Evolutionary conservation across 2,888 invertebrate species (phyloP).

Genomic region (Ditula angustiorana): DNA sequence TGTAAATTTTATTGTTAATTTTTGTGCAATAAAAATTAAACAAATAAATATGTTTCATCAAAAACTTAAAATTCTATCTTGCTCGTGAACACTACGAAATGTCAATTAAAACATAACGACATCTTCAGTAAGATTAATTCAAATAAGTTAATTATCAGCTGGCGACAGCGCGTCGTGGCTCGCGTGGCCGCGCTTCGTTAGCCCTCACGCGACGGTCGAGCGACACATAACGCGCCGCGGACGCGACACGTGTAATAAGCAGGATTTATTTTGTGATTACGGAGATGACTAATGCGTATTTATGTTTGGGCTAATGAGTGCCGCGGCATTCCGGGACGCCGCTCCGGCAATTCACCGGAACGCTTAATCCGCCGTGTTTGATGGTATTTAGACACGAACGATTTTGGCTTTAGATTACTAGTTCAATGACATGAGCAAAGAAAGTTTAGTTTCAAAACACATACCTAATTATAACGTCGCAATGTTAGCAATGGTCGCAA

Average conservation of each 20-base stretch:
- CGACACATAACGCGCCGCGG: constrained; percentile 29
- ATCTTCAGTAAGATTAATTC: constrained; percentile 23
- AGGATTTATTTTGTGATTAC: constrained; percentile 39
- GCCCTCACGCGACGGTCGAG: constrained; percentile 31
- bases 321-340: constrained; percentile 10
- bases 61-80: background rate
- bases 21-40: too few relatives aligned
- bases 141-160: constrained; percentile 24
- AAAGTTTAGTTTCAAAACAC: background rate
- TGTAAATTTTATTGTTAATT: too few relatives aligned
- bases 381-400: background rate
- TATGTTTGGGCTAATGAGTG: constrained; percentile 34
- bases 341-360: background rate
- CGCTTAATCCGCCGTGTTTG: constrained; percentile 19
- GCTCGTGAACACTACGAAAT: background rate
- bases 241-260: constrained; percentile 36
- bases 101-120: constrained; percentile 10
- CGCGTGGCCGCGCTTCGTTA: constrained; percentile 31
- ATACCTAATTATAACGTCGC: constrained; percentile 28
- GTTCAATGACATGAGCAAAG: background rate
- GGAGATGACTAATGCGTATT: constrained; percentile 36
- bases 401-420: background rate
- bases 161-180: constrained; percentile 9
- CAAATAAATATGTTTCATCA: background rate
- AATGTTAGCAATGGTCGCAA: constrained; percentile 24